Percentiles rank a stretch among this genome's conserved stretches.
Evolutionary conservation across 37 sponge, comb jelly and placozoan species (phyloP).

Genomic region (Axinella damicornis): DNA sequence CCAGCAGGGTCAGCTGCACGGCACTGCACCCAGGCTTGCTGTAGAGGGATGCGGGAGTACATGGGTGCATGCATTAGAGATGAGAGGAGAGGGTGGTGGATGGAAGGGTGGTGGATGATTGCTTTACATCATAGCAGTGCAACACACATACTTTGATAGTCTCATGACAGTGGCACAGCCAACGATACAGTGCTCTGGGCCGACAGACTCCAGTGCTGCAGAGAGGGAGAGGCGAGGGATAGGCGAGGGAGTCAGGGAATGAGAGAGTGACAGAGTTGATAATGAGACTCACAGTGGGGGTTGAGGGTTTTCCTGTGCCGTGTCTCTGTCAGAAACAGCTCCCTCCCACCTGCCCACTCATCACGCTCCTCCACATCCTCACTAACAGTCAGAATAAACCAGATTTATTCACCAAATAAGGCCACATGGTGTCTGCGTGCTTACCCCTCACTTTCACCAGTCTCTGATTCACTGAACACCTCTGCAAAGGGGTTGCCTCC

Average conservation of each 20-base stretch:
- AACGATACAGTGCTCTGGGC: conserved; percentile 46
- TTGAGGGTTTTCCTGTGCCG: not conserved
- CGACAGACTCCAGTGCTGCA: conserved; percentile 41
- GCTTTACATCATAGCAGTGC: too few species aligned
- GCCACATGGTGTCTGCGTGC: not conserved
- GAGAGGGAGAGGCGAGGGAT: too few species aligned
- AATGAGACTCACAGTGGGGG: not conserved
- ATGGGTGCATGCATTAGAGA: not conserved
- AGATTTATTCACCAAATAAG: too few species aligned
- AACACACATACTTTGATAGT: conserved; percentile 32
- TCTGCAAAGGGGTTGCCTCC: conserved; percentile 1
- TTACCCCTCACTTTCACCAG: conserved; percentile 13
- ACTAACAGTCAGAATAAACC: conserved; percentile 1
- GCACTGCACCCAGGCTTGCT: conserved; percentile 32
- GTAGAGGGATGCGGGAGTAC: not conserved
- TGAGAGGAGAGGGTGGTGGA: too few species aligned
- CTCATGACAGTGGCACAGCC: conserved; percentile 53
- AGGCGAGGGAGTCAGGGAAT: too few species aligned
- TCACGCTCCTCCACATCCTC: conserved; percentile 5
- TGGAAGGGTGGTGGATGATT: too few species aligned
- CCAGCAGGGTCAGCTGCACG: conserved; percentile 72
- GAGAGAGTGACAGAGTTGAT: too few species aligned
- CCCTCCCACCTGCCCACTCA: conserved; percentile 4
- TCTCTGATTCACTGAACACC: conserved; percentile 25
- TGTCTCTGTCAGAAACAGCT: conserved; percentile 12